Percentiles rank a stretch among this genome's conserved stretches.
Evolutionary conservation across 2,888 invertebrate species (phyloP).

Genomic region (Scaptodrosophila latifasciaeformis): DNA sequence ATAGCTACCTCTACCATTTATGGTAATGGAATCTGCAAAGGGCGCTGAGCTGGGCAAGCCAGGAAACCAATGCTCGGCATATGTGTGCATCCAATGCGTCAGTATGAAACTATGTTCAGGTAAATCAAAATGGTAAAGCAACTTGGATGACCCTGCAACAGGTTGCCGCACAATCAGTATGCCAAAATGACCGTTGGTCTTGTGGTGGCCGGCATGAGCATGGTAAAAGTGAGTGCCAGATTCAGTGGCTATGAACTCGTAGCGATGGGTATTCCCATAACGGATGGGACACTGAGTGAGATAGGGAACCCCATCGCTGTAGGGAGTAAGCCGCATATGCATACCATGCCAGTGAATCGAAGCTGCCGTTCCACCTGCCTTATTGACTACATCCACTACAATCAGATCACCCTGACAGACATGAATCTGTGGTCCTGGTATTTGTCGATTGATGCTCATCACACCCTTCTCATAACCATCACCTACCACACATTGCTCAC

Average conservation of each 20-base stretch:
- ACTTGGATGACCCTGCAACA: conserved; percentile 76
- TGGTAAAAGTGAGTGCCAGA: conserved; percentile 89
- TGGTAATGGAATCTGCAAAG: conserved; percentile 55
- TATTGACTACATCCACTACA: conserved; percentile 86
- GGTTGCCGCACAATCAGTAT: conserved; percentile 83
- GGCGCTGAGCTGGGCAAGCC: conserved; percentile 45
- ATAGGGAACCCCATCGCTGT: conserved; percentile 90
- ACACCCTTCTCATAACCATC: conserved; percentile 76
- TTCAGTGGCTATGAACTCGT: conserved; percentile 82
- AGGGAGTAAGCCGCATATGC: conserved; percentile 83
- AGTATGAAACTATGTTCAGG: conserved; percentile 82
- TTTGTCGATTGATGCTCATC: conserved; percentile 75
- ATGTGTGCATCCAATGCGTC: conserved; percentile 85
- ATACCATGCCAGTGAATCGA: conserved; percentile 93
- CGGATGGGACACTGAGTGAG: conserved; percentile 88
- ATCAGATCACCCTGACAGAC: conserved; percentile 88
- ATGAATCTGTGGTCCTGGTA: conserved; percentile 77
- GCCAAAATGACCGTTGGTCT: conserved; percentile 88
- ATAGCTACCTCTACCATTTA: conserved; percentile 66
- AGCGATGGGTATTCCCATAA: conserved; percentile 81
- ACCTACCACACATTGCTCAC: conserved; percentile 76
- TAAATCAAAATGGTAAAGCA: conserved; percentile 84
- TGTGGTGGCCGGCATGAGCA: conserved; percentile 80
- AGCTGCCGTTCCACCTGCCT: conserved; percentile 84
- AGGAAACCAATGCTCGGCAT: conserved; percentile 72